Base-by-base conservation (phyloP, 2,888 invertebrate genomes). In the Drosophila imparisetae region DNA sequence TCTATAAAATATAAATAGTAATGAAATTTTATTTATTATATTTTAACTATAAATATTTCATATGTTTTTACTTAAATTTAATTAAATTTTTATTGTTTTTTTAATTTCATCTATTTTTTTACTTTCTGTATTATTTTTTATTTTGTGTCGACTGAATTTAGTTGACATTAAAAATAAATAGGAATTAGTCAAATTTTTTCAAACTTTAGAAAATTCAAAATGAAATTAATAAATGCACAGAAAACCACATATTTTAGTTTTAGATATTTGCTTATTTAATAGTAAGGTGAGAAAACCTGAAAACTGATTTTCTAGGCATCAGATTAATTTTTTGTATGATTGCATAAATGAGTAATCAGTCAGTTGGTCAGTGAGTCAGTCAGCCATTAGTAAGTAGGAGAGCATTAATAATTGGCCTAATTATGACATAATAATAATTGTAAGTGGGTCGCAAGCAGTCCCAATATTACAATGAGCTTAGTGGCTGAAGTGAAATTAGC, bases 401-500 rank as follows among this genome's bases (percentile, higher is more conserved):
- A 50, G 30, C 53, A 38, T n/a, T 58, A 75, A 52, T 59, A 60
- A 21, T 58, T 61, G 53, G 18, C 38, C 78, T 58, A 63, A 78
- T 77, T 72, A 77, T 40, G 67, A 66, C 72, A 60, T 80, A 63
- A 77, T 77, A 40, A 63, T 77, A 77, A 80, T 81, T 77, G 78
- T 52, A 65, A 52, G 48, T 67, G 36, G 40, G 30, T 54, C 50
- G 58, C 32, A 52, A 18, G 34, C 50, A 50, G 50, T 48, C 48
- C 50, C 15, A 40, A 48, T 66, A 58, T 49, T 49, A 29, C 8
- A 38, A 42, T 60, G 38, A 36, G 42, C 29, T 61, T 52, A 78
- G 73, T 53, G 76, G 71, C 80, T 84, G 74, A 62, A 81, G 82
- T 81, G 64, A 84, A 86, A 89, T 90, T 83, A 90, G 77, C 79